Conservation (phyloP, 2,113 vertebrate species). For the Pachycephala philippinensis region DNA sequence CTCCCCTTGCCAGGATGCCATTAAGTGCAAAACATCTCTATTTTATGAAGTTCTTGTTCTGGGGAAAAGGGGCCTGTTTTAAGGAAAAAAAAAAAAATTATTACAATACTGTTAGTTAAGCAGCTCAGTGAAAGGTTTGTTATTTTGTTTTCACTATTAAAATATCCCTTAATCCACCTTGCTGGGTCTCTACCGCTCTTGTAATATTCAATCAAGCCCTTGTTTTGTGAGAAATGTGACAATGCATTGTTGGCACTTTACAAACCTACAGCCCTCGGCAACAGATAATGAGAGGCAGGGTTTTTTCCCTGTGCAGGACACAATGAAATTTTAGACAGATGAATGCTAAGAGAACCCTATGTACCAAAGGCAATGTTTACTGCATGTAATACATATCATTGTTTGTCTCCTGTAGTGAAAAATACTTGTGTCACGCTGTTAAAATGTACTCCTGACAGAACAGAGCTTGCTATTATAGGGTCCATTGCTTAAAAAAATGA, state of each 20-base stretch:
- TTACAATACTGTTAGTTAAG: constrained; percentile 3
- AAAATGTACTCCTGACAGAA: constrained; percentile 81
- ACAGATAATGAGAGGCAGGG: constrained; percentile 63
- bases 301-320: constrained; percentile 57
- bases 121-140: not conserved
- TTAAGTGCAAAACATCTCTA: not conserved
- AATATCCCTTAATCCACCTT: constrained; percentile 55
- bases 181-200: not conserved
- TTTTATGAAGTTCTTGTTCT: not conserved
- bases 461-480: constrained; percentile 77
- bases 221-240: constrained; percentile 68
- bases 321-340: constrained; percentile 78
- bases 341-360: constrained; percentile 72
- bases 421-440: constrained; percentile 80
- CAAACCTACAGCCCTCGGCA: constrained; percentile 63
- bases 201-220: constrained; percentile 70
- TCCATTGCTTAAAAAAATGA: constrained; percentile 82
- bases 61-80: not conserved
- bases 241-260: constrained; percentile 56
- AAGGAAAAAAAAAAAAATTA: not conserved
- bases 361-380: constrained; percentile 79
- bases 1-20: not conserved
- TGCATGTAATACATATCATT: constrained; percentile 81
- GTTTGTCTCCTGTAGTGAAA: constrained; percentile 84
- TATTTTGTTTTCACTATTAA: constrained; percentile 48